Base-by-base conservation (phyloP, 2,113 vertebrate species). In the Gymnocephalus cernua region DNA sequence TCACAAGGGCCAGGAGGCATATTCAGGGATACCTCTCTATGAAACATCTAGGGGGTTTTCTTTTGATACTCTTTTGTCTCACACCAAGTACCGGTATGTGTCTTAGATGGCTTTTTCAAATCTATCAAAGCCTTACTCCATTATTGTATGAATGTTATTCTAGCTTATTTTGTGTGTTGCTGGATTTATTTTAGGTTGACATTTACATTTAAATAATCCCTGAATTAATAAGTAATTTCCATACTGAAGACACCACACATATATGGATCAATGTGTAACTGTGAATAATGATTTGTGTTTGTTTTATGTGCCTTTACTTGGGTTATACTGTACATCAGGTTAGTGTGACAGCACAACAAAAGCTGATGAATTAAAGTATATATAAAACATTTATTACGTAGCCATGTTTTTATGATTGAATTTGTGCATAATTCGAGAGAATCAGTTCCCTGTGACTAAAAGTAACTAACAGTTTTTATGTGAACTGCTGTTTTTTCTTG, bases 111-210 rank as follows among this genome's bases (percentile, higher is more conserved):
- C 27, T 65, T 63, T 72, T 53, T n/a, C 1, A 50, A 57, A 66
- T 11, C 54, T 41, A 18, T 23, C 21, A 45, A 58, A 69, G 5
- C 5, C 41, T 13, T 63, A 61, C 62, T 74, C 66, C 58, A 48
- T 75, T 81, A 67, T 16, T 77, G 48, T 50, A 21, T 51, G 13
- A 71, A 21, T 56, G 73, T 44, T 27, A 12, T 19, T 51, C 13
- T 5, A 35, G 25, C 3, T 67, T 2, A 16, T 15, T 48, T 1
- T 73, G 27, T 71, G 57, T 38, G 14, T 29, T 19, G 3, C 11
- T 29, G 38, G 5, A 18, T 13, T n/a, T 19, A 16, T 32, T 14
- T 25, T 68, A 61, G 16, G 15, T 13, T 45, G 29, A 67, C 41
- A 59, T 23, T 0, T 5, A 18, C 16, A 27, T 38, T 27, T 4